These are phyloP conservation scores for Pegoplata infirma DNA, from an alignment of 2,888 invertebrate species.

Conservation along the genomic window DNA sequence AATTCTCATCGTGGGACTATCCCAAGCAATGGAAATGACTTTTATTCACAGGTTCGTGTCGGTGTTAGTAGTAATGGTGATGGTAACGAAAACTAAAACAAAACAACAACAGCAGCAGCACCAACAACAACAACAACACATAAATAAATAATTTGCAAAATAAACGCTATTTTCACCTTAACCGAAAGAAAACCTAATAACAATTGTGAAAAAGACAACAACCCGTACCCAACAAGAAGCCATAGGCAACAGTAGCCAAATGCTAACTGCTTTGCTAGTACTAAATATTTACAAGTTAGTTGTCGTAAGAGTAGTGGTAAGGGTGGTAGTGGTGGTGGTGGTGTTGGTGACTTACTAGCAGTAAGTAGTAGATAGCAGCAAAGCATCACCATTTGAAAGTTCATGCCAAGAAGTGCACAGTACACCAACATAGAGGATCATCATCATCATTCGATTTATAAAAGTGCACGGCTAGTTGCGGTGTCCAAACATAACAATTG, in stretches of 20 bases:
- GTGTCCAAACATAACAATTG: conserved; percentile 74
- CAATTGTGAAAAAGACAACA: conserved; percentile 51
- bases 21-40: conserved; percentile 55
- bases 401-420: conserved; percentile 58
- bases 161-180: conserved; percentile 63
- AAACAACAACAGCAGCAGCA: no score
- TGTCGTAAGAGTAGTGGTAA: conserved; percentile 28
- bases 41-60: conserved; percentile 51
- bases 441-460: conserved; percentile 60
- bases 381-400: conserved; percentile 63
- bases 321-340: no score
- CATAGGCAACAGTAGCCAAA: conserved; percentile 61
- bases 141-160: conserved; percentile 63
- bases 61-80: conserved; percentile 42
- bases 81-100: conserved; percentile 43
- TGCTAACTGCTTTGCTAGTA: conserved; percentile 44
- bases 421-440: conserved; percentile 51
- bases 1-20: conserved; percentile 61
- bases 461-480: conserved; percentile 62
- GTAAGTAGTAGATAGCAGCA: conserved; percentile 18
- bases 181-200: conserved; percentile 60
- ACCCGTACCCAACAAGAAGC: conserved; percentile 40
- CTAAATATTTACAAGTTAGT: conserved; percentile 23
- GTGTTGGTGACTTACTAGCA: no score
- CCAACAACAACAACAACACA: no score